These are phyloP conservation scores for Macaria notata DNA, from an alignment of 2,888 invertebrate species.

Conservation along the genomic window DNA sequence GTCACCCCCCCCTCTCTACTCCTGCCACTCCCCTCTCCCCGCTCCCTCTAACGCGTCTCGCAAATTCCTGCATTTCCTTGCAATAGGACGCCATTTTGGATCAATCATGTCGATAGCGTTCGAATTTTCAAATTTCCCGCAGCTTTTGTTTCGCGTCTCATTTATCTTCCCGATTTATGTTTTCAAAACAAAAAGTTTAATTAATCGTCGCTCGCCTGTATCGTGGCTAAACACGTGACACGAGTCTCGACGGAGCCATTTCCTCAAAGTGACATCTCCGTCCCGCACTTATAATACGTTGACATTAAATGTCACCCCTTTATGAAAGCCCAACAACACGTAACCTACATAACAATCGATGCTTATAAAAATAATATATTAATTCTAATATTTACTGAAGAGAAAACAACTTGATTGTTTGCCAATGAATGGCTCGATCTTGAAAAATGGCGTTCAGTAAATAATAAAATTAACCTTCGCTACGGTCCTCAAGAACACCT, in stretches of 20 bases:
- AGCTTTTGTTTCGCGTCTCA: not conserved
- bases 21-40: constrained; percentile 37
- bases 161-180: not conserved
- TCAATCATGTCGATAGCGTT: constrained; percentile 32
- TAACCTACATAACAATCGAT: constrained; percentile 29
- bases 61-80: constrained; percentile 48
- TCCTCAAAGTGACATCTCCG: constrained; percentile 37
- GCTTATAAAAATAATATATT: constrained; percentile 10
- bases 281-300: constrained; percentile 27
- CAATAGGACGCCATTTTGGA: constrained; percentile 41
- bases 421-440: not conserved
- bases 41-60: constrained; percentile 50
- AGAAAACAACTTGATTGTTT: constrained; percentile 6
- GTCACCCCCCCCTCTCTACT: constrained; percentile 47
- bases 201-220: constrained; percentile 15
- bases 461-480: too few species aligned
- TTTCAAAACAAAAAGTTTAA: constrained; percentile 22
- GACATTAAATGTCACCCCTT: constrained; percentile 30
- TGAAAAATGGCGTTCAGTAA: too few species aligned
- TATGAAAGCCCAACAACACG: constrained; percentile 28
- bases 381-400: constrained; percentile 6
- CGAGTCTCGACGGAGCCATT: constrained; percentile 34
- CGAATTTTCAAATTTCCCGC: not conserved
- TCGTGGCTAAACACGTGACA: constrained; percentile 25
- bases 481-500: too few species aligned